Percentiles rank a stretch among this genome's conserved stretches.
Evolutionary conservation across 2,113 vertebrate species (phyloP).

Genomic region (Chiloscyllium plagiosum): DNA sequence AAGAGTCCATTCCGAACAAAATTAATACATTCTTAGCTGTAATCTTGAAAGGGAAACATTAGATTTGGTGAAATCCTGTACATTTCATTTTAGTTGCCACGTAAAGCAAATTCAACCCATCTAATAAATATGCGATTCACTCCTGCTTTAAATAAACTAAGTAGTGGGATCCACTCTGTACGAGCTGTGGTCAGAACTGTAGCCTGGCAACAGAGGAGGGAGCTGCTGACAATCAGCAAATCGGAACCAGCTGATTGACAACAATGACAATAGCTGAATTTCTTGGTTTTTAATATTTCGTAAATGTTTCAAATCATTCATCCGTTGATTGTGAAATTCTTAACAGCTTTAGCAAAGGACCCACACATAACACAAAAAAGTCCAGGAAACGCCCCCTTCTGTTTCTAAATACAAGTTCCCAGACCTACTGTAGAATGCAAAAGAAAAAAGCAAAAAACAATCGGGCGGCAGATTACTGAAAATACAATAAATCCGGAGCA

Average conservation of each 20-base stretch:
- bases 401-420: background rate
- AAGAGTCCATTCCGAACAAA: background rate
- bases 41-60: background rate
- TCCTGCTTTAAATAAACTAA: background rate
- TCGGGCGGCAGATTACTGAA: background rate
- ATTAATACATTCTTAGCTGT: background rate
- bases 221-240: background rate
- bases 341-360: background rate
- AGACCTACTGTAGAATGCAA: background rate
- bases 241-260: background rate
- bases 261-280: background rate
- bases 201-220: background rate
- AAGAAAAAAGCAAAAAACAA: no score
- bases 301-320: background rate
- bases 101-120: background rate
- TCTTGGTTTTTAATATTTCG: background rate
- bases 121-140: background rate
- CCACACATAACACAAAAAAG: background rate
- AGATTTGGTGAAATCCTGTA: background rate
- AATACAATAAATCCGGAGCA: background rate
- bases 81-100: background rate
- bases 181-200: background rate
- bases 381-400: background rate
- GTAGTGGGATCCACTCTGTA: background rate
- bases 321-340: background rate